Evolutionary conservation across 2,888 invertebrate genomes (phyloP).

Genomic region (Hypercompe scribonia): DNA sequence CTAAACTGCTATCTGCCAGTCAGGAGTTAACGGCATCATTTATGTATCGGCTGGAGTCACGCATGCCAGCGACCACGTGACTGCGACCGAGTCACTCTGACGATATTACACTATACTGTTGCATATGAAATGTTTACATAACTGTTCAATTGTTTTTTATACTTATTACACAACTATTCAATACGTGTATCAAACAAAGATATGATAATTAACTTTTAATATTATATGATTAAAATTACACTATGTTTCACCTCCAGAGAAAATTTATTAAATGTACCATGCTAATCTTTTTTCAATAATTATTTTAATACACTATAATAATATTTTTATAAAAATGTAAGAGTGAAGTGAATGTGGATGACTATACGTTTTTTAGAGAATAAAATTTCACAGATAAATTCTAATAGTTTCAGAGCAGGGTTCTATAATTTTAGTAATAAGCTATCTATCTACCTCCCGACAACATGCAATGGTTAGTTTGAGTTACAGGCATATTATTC

Average conservation of each 20-base stretch:
- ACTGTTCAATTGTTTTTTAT: slow-evolving; percentile 20
- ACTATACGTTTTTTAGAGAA: too few relatives aligned
- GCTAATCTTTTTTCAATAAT: not conserved
- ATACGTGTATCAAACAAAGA: slow-evolving; percentile 12
- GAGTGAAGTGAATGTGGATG: too few relatives aligned
- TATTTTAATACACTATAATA: too few relatives aligned
- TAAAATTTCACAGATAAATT: too few relatives aligned
- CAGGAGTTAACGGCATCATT: slow-evolving; percentile 53
- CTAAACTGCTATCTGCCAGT: slow-evolving; percentile 55
- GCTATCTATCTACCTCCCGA: too few relatives aligned
- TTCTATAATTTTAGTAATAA: not conserved
- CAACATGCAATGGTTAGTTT: too few relatives aligned
- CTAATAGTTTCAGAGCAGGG: not conserved
- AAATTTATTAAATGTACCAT: not conserved
- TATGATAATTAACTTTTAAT: not conserved
- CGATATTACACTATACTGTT: slow-evolving; percentile 26
- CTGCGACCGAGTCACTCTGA: slow-evolving; percentile 25
- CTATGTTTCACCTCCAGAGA: not conserved
- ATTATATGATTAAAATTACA: not conserved
- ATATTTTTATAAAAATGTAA: not conserved
- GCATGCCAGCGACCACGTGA: slow-evolving; percentile 58
- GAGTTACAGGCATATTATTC: too few relatives aligned
- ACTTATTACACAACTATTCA: slow-evolving; percentile 37
- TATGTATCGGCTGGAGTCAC: slow-evolving; percentile 35
- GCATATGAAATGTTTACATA: slow-evolving; percentile 35